These are phyloP conservation scores for Athene cunicularia DNA, from an alignment of 2,113 vertebrate genomes.

Conservation along the genomic window DNA sequence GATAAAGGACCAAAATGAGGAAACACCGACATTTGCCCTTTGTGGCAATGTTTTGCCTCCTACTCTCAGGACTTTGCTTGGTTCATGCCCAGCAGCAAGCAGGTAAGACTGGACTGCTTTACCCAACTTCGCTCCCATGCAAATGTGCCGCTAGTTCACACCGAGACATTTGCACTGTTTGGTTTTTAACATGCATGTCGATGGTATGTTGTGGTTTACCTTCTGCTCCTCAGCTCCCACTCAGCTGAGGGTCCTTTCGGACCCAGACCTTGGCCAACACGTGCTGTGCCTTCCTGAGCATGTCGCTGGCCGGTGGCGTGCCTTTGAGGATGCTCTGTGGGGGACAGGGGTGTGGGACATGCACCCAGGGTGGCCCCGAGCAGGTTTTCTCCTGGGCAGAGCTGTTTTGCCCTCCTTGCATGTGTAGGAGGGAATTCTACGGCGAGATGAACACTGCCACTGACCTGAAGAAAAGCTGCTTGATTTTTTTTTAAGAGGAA, in stretches of 20 bases:
- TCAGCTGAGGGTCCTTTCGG: background rate
- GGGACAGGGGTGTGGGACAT: rapidly evolving
- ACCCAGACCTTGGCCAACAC: background rate
- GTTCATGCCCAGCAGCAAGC: constrained; percentile 75
- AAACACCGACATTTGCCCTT: constrained; percentile 73
- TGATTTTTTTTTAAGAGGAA: background rate
- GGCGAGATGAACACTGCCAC: background rate
- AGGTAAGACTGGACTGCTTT: constrained; percentile 59
- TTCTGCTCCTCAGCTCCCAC: background rate
- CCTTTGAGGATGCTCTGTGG: background rate
- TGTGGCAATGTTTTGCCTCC: constrained; percentile 72
- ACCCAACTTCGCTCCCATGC: background rate
- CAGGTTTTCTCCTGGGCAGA: background rate
- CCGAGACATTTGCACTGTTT: background rate
- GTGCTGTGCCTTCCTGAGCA: background rate
- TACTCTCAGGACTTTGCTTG: constrained; percentile 75
- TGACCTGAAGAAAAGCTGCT: background rate
- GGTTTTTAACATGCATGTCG: background rate
- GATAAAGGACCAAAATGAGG: constrained; percentile 78
- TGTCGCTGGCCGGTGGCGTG: rapidly evolving
- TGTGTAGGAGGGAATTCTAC: background rate
- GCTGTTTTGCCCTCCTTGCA: background rate
- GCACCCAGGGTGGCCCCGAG: background rate
- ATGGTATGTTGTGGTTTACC: background rate
- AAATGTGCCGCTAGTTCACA: rapidly evolving